Evolutionary conservation across 2,888 invertebrate genomes (phyloP), one percentile per base, ranked within the genome.

Genomic region (Cabera pusaria): DNA sequence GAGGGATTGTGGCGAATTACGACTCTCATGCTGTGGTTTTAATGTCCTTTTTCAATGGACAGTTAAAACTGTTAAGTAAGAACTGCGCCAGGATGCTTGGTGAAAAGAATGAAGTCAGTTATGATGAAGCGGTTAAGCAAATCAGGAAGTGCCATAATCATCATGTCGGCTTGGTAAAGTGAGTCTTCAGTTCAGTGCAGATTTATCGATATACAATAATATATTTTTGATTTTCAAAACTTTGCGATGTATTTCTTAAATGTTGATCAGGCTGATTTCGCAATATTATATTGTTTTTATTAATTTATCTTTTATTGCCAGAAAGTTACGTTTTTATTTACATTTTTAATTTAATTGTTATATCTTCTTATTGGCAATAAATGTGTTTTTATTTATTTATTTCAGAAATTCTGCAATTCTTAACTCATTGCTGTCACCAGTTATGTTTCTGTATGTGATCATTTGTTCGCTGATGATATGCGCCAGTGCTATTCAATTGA

Each of bases 391-490:
- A 25, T 25, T 11, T 12, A 20, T 48, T 46, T n/a, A 39, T 79
- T 76, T 21, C 64, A 90, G 89, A 34, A 77, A 72, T 53, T 65
- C 77, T 0, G 61, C 70, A 36, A 48, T 76, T 6, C 45, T 89
- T 0, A 79, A 87, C 44, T 67, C 67, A 0, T 45, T 89, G 8
- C 46, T 86, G 1, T 87, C 87, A 5, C 88, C 88, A 0, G 80
- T 87, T 0, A 74, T 89, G 81, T 87, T 89, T 51, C 6, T 84
- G 17, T 87, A 89, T 48, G 77, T 88, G 0, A 62, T 87, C 3
- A 82, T 88, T 20, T 90, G 88, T 34, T 87, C 88, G 0, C 53
- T 88, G 0, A 88, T 88, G 87, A 75, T 89, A 22, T 88, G 87
- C 44, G 77, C 85, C 0, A 79, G 81, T 44, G 88, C 82, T 19